phyloP scores from a whole-genome alignment of 2,113 vertebrate species.

The Mormoops blainvillei region DNA sequence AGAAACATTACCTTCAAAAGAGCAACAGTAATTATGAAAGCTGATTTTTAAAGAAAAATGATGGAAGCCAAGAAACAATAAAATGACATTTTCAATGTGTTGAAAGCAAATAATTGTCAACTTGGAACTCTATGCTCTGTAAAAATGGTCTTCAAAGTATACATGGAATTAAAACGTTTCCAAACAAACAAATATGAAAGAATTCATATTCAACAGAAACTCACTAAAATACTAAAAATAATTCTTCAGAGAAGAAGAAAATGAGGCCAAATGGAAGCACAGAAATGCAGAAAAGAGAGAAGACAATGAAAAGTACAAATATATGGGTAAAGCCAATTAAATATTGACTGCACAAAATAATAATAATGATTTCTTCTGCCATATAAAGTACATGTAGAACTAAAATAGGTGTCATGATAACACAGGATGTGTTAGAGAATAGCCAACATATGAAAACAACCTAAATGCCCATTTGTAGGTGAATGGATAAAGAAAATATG shows the following conservation, averaged over 20 bases:
- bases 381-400: not conserved
- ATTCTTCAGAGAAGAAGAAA: not conserved
- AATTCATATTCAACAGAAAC: conserved; percentile 9
- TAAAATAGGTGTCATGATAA: not conserved
- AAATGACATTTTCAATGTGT: not conserved
- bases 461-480: not conserved
- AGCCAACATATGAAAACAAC: not conserved
- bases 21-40: not conserved
- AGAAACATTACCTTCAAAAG: conserved; percentile 35
- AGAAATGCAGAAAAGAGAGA: not conserved
- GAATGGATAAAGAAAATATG: not conserved
- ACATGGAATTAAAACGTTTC: conserved; percentile 8
- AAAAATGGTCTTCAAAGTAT: not conserved
- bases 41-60: conserved; percentile 7
- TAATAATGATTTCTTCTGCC: not conserved
- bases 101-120: not conserved
- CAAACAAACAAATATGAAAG: conserved; percentile 41
- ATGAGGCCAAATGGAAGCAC: not conserved
- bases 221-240: not conserved
- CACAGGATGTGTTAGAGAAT: not conserved
- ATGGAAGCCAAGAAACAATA: not conserved
- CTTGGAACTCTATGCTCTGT: not conserved
- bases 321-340: not conserved
- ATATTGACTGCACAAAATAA: not conserved
- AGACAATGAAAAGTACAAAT: not conserved